Conservation (phyloP, 2,888 invertebrate genomes). For the Corbicula japonica region DNA sequence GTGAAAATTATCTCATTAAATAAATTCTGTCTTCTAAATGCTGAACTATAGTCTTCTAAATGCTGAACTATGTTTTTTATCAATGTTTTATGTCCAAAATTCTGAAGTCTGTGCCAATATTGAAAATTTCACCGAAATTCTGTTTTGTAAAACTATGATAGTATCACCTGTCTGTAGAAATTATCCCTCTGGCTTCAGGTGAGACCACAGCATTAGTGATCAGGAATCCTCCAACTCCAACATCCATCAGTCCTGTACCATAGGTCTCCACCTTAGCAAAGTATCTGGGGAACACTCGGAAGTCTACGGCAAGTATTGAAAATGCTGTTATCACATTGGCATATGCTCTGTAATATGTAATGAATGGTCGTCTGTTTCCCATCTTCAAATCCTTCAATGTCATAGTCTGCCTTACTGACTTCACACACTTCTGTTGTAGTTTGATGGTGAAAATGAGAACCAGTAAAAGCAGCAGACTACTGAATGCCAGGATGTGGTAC, state of each 20-base stretch:
- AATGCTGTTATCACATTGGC: conserved; percentile 86
- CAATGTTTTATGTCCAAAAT: no score
- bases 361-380: conserved; percentile 73
- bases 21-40: no score
- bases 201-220: conserved; percentile 84
- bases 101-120: no score
- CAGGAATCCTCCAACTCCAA: conserved; percentile 95
- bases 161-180: conserved; percentile 49
- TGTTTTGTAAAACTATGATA: not conserved
- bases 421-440: conserved; percentile 8
- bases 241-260: conserved; percentile 96
- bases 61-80: no score
- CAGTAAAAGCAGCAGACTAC: conserved; percentile 15
- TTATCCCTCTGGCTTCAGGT: conserved; percentile 80
- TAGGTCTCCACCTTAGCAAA: conserved; percentile 95
- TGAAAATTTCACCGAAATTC: not conserved
- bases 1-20: no score
- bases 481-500: conserved; percentile 39
- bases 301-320: conserved; percentile 98
- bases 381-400: conserved; percentile 53
- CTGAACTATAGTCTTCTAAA: no score
- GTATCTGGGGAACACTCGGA: conserved; percentile 93
- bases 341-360: conserved; percentile 81
- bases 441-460: conserved; percentile 27
- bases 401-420: conserved; percentile 11